phyloP scores from a whole-genome alignment of 2,797 vertebrate species.

The Cossypha polioptera region DNA sequence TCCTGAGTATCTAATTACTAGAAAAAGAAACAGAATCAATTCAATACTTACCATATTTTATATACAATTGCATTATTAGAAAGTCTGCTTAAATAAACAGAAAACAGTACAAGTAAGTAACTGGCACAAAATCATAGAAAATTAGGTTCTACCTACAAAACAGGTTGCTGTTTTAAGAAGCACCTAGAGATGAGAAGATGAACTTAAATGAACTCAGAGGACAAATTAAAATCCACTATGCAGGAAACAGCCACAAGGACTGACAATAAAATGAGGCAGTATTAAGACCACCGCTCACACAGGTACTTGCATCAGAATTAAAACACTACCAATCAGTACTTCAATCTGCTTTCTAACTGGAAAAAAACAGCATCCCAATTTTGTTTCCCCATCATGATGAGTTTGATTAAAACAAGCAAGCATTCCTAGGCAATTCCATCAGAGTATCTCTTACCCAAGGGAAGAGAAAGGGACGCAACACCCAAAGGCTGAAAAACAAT shows the following conservation, averaged over 20 bases:
- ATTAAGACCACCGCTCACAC: not conserved
- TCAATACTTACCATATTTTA: not conserved
- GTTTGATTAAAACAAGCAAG: not conserved
- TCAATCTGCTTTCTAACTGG: not conserved
- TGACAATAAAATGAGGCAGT: not conserved
- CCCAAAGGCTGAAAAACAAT: not conserved
- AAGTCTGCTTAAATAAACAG: not conserved
- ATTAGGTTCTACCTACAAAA: not conserved
- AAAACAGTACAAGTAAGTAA: not conserved
- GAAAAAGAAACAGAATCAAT: not conserved
- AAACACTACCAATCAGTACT: not conserved
- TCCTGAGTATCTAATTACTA: not conserved
- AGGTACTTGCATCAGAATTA: not conserved
- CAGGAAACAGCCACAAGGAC: not conserved
- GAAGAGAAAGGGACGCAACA: not conserved
- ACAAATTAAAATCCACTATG: not conserved
- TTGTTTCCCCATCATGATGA: fast-evolving
- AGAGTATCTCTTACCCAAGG: not conserved
- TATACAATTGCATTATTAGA: not conserved
- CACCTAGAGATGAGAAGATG: not conserved
- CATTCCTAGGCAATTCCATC: not conserved
- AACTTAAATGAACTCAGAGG: not conserved
- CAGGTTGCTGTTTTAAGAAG: not conserved
- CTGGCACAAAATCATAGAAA: not conserved
- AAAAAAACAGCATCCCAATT: not conserved